phyloP scores from a whole-genome alignment of 2,888 invertebrate species.

The Cerastoderma edule region DNA sequence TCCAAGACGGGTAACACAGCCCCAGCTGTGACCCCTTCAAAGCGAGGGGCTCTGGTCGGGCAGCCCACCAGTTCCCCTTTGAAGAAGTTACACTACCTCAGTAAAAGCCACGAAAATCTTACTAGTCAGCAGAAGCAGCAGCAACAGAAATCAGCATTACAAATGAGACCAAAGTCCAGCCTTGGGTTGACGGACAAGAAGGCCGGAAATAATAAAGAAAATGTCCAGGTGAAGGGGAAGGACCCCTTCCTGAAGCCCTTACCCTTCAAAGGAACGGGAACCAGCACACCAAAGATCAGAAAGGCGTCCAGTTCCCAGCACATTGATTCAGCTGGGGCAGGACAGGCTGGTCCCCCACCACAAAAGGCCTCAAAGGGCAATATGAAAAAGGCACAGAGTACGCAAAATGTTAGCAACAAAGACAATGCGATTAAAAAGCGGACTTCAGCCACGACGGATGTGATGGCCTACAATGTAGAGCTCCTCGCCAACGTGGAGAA shows the following conservation, averaged over 20 bases:
- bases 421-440: slow-evolving; percentile 75
- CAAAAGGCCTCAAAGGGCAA: slow-evolving; percentile 50
- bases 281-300: slow-evolving; percentile 72
- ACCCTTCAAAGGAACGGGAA: slow-evolving; percentile 62
- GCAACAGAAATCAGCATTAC: slow-evolving; percentile 64
- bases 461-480: slow-evolving; percentile 83
- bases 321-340: slow-evolving; percentile 73
- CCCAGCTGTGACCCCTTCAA: slow-evolving; percentile 50
- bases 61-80: slow-evolving; percentile 64
- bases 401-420: slow-evolving; percentile 82
- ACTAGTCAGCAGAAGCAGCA: slow-evolving; percentile 75
- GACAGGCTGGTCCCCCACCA: slow-evolving; percentile 35
- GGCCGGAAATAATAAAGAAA: slow-evolving; percentile 76
- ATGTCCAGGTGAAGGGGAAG: slow-evolving; percentile 68
- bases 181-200: slow-evolving; percentile 62
- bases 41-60: slow-evolving; percentile 51
- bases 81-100: slow-evolving; percentile 74
- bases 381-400: slow-evolving; percentile 81
- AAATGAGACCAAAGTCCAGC: slow-evolving; percentile 66
- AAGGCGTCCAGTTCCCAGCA: slow-evolving; percentile 82
- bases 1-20: slow-evolving; percentile 74
- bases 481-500: slow-evolving; percentile 83
- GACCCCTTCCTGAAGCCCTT: slow-evolving; percentile 71
- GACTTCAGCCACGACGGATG: slow-evolving; percentile 80
- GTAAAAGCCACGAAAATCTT: slow-evolving; percentile 82